phyloP scores from a whole-genome alignment of 2,888 invertebrate species.

The Nomada hirtipes region DNA sequence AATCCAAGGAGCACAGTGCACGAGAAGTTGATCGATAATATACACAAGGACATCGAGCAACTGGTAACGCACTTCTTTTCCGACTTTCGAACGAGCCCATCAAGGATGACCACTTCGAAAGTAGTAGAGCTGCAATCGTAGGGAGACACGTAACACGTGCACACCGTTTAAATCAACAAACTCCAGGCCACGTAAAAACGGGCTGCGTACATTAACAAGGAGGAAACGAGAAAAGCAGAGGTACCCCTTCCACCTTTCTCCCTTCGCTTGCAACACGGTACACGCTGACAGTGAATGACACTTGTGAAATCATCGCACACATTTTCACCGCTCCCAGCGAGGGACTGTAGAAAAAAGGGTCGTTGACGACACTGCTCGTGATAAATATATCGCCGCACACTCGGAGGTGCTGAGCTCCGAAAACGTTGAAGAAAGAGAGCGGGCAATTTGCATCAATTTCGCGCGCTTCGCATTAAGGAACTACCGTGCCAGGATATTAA shows the following conservation, averaged over 20 bases:
- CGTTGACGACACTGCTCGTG: constrained; percentile 52
- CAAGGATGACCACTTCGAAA: constrained; percentile 33
- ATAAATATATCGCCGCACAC: constrained; percentile 39
- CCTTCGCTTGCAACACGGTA: neutral
- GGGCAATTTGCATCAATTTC: neutral
- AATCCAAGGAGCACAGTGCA: constrained; percentile 9
- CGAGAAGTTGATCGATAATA: neutral
- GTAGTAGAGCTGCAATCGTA: neutral
- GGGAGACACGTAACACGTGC: constrained; percentile 41
- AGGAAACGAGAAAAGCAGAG: constrained; percentile 26
- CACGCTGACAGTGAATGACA: constrained; percentile 56
- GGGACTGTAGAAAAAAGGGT: constrained; percentile 34
- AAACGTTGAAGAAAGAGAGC: neutral
- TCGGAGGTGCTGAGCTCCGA: neutral
- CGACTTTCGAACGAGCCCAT: neutral
- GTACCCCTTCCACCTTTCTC: neutral
- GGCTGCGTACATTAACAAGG: constrained; percentile 2
- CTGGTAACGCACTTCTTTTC: neutral
- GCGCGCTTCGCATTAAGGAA: neutral
- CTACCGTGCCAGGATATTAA: too few species aligned
- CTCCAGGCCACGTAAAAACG: constrained; percentile 27
- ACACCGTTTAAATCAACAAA: constrained; percentile 41
- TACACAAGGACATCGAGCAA: neutral
- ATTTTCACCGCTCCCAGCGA: constrained; percentile 53
- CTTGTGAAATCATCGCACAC: constrained; percentile 62